These are phyloP conservation scores for Furcula furcula DNA, from an alignment of 2,888 invertebrate species.

Conservation along the genomic window DNA sequence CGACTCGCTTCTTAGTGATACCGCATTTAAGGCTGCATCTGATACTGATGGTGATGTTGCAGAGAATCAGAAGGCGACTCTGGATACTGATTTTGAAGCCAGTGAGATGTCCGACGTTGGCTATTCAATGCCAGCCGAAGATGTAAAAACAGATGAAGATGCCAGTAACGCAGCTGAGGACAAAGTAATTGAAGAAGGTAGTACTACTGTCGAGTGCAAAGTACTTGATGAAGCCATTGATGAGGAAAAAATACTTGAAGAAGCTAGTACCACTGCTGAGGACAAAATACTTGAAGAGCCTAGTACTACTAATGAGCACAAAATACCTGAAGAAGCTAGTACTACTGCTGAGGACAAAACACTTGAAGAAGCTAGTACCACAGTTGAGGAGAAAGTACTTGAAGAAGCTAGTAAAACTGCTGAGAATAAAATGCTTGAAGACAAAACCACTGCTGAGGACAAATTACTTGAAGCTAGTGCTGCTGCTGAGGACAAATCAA, in stretches of 20 bases:
- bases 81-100: constrained; percentile 41
- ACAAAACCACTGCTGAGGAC: too few relatives aligned
- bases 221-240: too few relatives aligned
- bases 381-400: constrained; percentile 27
- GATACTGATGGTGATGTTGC: constrained; percentile 59
- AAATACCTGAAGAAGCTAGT: constrained; percentile 31
- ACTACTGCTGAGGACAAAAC: constrained; percentile 10
- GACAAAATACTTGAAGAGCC: too few relatives aligned
- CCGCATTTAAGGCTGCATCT: constrained; percentile 46
- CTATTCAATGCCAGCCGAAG: constrained; percentile 32
- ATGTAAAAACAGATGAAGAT: constrained; percentile 31
- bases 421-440: constrained; percentile 9
- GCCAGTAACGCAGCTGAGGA: constrained; percentile 13
- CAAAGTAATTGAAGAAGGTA: constrained; percentile 14
- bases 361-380: too few relatives aligned
- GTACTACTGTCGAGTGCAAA: constrained; percentile 11
- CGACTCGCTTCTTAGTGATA: constrained; percentile 63
- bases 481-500: background rate
- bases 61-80: constrained; percentile 44
- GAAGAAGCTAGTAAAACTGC: constrained; percentile 24
- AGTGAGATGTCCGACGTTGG: constrained; percentile 38
- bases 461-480: background rate
- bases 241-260: too few relatives aligned
- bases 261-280: too few relatives aligned
- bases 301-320: too few relatives aligned